Conservation (phyloP, 1,140 invertebrate species). For the Drosophila arizonae region DNA sequence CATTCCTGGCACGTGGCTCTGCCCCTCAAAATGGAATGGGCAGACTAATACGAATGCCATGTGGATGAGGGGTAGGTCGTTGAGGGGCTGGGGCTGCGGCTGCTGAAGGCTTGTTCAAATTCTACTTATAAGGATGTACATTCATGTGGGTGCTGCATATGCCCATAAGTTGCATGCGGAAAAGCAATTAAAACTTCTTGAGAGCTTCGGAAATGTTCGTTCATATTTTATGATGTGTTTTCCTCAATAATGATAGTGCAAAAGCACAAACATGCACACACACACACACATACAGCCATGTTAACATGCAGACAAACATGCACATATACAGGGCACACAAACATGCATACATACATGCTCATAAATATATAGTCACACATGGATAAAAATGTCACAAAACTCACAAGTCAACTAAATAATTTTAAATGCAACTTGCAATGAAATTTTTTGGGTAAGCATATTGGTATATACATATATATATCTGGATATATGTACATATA, state of each 20-base stretch:
- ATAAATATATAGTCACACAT: background rate
- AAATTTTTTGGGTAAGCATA: background rate
- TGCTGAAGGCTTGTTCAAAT: conserved; percentile 1
- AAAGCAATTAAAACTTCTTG: conserved; percentile 79
- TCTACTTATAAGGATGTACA: conserved; percentile 13
- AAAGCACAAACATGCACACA: background rate
- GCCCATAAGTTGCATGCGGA: conserved; percentile 67
- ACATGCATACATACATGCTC: background rate
- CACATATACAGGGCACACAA: background rate
- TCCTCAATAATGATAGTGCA: conserved; percentile 51
- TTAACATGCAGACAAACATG: background rate
- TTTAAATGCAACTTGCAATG: conserved; percentile 7
- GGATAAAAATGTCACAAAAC: too few species aligned
- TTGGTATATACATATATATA: background rate
- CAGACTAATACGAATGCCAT: background rate
- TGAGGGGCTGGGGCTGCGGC: too few species aligned
- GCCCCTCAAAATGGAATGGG: background rate
- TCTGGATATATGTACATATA: too few species aligned
- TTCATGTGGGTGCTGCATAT: conserved; percentile 24
- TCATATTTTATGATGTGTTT: conserved; percentile 75
- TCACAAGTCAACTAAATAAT: background rate
- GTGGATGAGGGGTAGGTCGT: too few species aligned
- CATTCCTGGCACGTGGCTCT: conserved; percentile 27
- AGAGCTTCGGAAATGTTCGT: conserved; percentile 69
- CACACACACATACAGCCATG: background rate